phyloP scores from a whole-genome alignment of 2,888 invertebrate species.

The Urechis unicinctus region DNA sequence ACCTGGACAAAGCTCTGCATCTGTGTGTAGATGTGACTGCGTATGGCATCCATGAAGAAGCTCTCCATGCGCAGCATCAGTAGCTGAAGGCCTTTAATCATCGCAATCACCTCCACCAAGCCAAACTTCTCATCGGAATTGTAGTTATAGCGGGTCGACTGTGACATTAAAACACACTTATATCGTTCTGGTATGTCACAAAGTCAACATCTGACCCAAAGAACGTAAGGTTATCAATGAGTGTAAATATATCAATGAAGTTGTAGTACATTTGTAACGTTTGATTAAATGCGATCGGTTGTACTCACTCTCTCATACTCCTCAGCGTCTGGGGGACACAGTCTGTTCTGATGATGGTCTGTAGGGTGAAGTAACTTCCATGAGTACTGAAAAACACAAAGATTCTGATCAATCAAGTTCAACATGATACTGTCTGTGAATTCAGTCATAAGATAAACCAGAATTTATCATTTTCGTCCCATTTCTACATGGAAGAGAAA shows the following conservation, averaged over 20 bases:
- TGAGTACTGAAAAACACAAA: conserved; percentile 62
- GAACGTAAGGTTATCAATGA: not conserved
- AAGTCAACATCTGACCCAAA: too few relatives aligned
- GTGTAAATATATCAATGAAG: too few relatives aligned
- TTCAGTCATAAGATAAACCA: too few relatives aligned
- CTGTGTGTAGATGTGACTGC: conserved; percentile 89
- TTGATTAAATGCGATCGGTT: too few relatives aligned
- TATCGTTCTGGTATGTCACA: too few relatives aligned
- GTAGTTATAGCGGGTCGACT: conserved; percentile 96
- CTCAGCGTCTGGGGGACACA: conserved; percentile 93
- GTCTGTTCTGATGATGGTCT: conserved; percentile 88
- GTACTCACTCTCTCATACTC: conserved; percentile 90
- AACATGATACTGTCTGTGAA: too few relatives aligned
- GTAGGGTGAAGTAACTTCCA: conserved; percentile 98
- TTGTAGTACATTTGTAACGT: too few relatives aligned
- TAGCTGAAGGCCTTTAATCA: conserved; percentile 95
- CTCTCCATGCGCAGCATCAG: conserved; percentile 96
- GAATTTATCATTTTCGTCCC: too few relatives aligned
- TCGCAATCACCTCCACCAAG: conserved; percentile 94
- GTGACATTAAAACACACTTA: too few relatives aligned
- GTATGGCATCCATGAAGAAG: conserved; percentile 84
- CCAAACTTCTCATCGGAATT: conserved; percentile 95
- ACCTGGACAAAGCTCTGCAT: conserved; percentile 94
- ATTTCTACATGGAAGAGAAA: too few relatives aligned
- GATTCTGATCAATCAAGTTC: too few relatives aligned